Conservation (phyloP, 2,113 vertebrate species). For the Tonatia bakeri region DNA sequence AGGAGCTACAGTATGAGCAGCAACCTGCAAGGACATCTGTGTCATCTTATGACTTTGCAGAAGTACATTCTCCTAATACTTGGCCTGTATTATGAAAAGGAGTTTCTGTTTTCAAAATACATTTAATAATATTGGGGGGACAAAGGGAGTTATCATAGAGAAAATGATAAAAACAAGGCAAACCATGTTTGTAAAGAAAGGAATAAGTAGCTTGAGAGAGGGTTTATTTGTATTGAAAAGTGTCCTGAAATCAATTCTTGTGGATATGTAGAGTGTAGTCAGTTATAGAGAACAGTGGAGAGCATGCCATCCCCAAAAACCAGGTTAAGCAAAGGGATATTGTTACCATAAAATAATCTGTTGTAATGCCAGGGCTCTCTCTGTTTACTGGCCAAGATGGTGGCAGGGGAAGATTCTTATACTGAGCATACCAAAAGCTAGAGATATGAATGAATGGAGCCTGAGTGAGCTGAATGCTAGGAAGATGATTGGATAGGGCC, state of each 20-base stretch:
- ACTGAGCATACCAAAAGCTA: no score
- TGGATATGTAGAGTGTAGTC: rapidly evolving
- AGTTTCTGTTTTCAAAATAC: neutral
- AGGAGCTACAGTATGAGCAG: rapidly evolving
- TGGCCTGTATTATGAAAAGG: neutral
- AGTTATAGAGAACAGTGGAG: no score
- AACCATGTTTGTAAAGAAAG: neutral
- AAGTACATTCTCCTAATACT: neutral
- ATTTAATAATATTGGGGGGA: neutral
- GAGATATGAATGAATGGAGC: no score
- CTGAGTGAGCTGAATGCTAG: no score
- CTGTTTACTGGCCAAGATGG: no score
- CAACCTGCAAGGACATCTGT: no score
- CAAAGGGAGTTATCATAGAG: neutral
- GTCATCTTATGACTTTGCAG: rapidly evolving
- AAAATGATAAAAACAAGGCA: neutral
- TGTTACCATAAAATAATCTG: no score
- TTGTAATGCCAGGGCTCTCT: no score
- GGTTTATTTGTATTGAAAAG: neutral
- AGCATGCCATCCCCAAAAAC: no score
- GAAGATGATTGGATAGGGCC: no score
- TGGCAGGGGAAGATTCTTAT: no score
- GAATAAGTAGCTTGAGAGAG: neutral
- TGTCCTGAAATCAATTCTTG: neutral
- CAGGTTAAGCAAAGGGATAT: neutral